phyloP scores from a whole-genome alignment of 2,888 invertebrate species.

The Mesochorus sp. region DNA sequence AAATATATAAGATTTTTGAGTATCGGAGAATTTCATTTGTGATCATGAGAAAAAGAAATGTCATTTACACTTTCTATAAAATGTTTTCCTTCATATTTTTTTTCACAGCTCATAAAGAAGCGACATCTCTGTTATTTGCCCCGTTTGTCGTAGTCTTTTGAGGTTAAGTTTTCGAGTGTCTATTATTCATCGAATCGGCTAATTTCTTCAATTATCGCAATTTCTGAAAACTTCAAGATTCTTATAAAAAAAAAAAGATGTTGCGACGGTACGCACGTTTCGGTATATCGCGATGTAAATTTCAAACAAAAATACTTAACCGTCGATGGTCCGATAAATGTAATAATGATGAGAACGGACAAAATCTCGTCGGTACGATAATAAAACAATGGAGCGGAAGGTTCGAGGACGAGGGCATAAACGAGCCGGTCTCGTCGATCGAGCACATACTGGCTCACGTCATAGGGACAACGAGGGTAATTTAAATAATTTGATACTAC shows the following conservation, averaged over 20 bases:
- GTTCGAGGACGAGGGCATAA: conserved; percentile 82
- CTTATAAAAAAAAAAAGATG: conserved; percentile 5
- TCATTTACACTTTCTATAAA: no score
- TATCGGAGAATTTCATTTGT: no score
- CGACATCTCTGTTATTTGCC: conserved; percentile 43
- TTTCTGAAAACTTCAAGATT: neutral
- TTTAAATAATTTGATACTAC: conserved; percentile 49
- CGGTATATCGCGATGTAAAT: conserved; percentile 32
- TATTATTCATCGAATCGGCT: neutral
- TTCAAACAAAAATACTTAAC: conserved; percentile 35
- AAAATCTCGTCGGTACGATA: conserved; percentile 67
- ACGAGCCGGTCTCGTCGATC: conserved; percentile 84
- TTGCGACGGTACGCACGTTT: conserved; percentile 43
- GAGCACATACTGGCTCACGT: conserved; percentile 85
- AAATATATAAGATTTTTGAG: no score
- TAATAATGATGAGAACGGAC: conserved; percentile 26
- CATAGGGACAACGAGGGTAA: conserved; percentile 83
- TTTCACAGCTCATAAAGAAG: neutral
- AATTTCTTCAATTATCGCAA: no score
- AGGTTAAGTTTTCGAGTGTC: conserved; percentile 27
- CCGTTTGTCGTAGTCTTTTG: neutral
- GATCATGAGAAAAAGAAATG: no score
- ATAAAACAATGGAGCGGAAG: conserved; percentile 82
- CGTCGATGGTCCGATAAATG: conserved; percentile 35
- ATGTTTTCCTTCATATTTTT: neutral